Base-by-base conservation (phyloP, 2,113 vertebrate genomes). In the Elachura formosa region DNA sequence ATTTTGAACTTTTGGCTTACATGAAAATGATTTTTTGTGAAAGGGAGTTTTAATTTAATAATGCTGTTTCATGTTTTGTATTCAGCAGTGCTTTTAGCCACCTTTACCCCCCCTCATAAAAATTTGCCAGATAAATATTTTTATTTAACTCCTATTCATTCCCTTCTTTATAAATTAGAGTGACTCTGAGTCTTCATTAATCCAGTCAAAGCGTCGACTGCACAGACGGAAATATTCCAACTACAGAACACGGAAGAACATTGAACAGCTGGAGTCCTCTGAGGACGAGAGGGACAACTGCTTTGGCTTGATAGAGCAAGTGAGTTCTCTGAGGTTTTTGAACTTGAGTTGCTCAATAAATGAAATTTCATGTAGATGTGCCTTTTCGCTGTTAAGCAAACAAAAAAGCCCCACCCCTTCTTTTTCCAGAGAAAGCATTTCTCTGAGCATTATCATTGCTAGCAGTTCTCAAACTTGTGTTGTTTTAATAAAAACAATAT, bases 211-310 rank as follows among this genome's bases (percentile, higher is more conserved):
- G 92, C 90, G 97, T 25, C 97, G 98, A 51, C 92, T 98, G 45
- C 97, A 97, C 71, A 97, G 98, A 34, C 93, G 97, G 59, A 98
- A 98, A 80, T 98, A 95, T 9, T 82, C 87, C 45, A 96, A 12
- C 71, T 97, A 97, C 58, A 90, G 96, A 26, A 95, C 95, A 28
- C 86, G 97, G n/a, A 98, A 98, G 10, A 85, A 96, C 29, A 91
- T 95, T 25, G 97, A 96, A 10, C 97, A 97, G 26, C 96, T 98
- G 14, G 98, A 99, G 14, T 96, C 98, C 19, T 99, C 99, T 8
- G 99, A 98, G 87, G 99, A 99, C 84, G 98, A 99, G 73, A 98
- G 98, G 86, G 98, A 99, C 73, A 98, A 98, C 67, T 98, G 98
- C 0, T 98, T 98, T 16, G 98, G 97, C 68, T 98, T 99, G 16